phyloP scores from a whole-genome alignment of 2,888 invertebrate species.

The Dasysyrphus tricinctus region DNA sequence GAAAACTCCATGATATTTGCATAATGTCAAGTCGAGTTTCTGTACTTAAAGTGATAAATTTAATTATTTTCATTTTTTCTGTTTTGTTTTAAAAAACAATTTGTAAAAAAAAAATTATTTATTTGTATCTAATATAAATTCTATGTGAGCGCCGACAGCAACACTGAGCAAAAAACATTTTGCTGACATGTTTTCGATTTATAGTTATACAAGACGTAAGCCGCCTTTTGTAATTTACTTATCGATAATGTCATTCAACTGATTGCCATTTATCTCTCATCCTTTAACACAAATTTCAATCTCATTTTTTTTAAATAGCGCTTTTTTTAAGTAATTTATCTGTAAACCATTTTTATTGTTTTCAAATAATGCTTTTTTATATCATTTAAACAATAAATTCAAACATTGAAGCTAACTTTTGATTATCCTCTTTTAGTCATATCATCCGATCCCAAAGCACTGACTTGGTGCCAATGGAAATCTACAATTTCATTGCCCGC shows the following conservation, averaged over 20 bases:
- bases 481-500: conserved; percentile 78
- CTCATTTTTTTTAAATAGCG: conserved; percentile 33
- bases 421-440: conserved; percentile 76
- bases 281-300: conserved; percentile 49
- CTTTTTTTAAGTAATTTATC: conserved; percentile 22
- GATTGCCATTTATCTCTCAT: conserved; percentile 41
- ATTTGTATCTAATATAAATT: conserved; percentile 70
- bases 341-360: not conserved
- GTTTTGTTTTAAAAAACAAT: conserved; percentile 48
- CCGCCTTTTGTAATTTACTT: conserved; percentile 63
- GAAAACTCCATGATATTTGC: conserved; percentile 72
- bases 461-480: conserved; percentile 80
- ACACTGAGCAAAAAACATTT: conserved; percentile 46
- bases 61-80: conserved; percentile 47
- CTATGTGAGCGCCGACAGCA: conserved; percentile 62
- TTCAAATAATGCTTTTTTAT: conserved; percentile 6
- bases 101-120: conserved; percentile 36
- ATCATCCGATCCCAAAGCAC: conserved; percentile 81
- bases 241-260: conserved; percentile 53
- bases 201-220: conserved; percentile 70
- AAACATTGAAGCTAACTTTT: conserved; percentile 26
- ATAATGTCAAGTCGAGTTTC: conserved; percentile 68
- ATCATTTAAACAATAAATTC: not conserved
- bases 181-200: conserved; percentile 61
- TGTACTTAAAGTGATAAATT: conserved; percentile 67